phyloP scores from a whole-genome alignment of 2,797 vertebrate genomes.

The Jordanella pulchra region DNA sequence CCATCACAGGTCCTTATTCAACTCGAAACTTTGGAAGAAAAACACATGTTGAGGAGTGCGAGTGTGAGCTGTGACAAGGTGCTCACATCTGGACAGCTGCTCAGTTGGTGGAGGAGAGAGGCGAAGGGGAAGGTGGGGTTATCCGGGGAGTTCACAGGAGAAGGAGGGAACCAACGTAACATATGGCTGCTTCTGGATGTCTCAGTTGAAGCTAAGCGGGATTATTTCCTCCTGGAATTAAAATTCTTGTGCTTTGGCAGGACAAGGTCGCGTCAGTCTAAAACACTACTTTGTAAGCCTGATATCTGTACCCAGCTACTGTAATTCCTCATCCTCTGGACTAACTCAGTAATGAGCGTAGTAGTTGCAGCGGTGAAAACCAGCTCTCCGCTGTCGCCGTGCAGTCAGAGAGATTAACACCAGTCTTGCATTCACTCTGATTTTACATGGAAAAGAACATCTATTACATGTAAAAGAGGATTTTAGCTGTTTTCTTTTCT shows the following conservation, averaged over 20 bases:
- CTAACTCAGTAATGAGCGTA: slow-evolving; percentile 34
- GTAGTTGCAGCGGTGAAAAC: slow-evolving; percentile 38
- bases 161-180: slow-evolving; percentile 48
- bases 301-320: slow-evolving; percentile 31
- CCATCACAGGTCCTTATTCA: slow-evolving; percentile 48
- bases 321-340: slow-evolving; percentile 52
- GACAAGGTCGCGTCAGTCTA: slow-evolving; percentile 53
- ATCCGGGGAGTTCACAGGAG: slow-evolving; percentile 23
- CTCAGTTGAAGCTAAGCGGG: slow-evolving; percentile 39
- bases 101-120: slow-evolving; percentile 26
- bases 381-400: slow-evolving; percentile 27
- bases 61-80: slow-evolving; percentile 63
- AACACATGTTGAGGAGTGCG: slow-evolving; percentile 56
- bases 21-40: slow-evolving; percentile 59
- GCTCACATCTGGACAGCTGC: slow-evolving; percentile 61
- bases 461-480: neutral
- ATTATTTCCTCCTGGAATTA: slow-evolving; percentile 49
- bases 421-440: slow-evolving; percentile 7
- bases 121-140: neutral
- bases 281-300: slow-evolving; percentile 25
- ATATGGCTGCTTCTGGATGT: slow-evolving; percentile 51
- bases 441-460: neutral
- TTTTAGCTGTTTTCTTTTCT: neutral
- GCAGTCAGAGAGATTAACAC: slow-evolving; percentile 14
- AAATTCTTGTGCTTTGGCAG: slow-evolving; percentile 56